Evolutionary conservation across 2,888 invertebrate genomes (phyloP), one percentile per base, ranked within the genome.

Genomic region (Limenitis camilla): DNA sequence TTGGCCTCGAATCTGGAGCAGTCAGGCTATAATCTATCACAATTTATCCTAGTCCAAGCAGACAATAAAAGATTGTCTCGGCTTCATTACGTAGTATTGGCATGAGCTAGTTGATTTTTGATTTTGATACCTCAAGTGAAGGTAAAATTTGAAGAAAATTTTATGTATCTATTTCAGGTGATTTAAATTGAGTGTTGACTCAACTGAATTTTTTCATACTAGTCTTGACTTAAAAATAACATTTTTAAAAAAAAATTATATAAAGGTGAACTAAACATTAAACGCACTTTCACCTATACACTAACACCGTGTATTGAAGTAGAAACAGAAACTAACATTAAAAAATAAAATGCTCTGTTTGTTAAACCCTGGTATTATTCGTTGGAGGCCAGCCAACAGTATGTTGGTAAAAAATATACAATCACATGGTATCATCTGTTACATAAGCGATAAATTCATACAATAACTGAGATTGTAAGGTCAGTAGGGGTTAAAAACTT

Each of bases 51-150:
- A 74, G 77, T 78, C 77, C 74, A 73, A 76, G 71, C 68, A 72
- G 77, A 81, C 76, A 79, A 78, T 78, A 80, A 83, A 79, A 78
- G 70, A 81, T 80, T 74, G 77, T 79, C 73, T 75, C 67, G 69
- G 65, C 72, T 71, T 80, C 76, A 80, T 80, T 80, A 78, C 61
- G 64, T 64, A 69, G 74, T 69, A 78, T 70, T 65, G 70, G 65
- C 60, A 66, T 64, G 68, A 64, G 32, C 29, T n/a, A 10, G 32
- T 50, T 28, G 29, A n/a, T 28, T 38, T 39, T 39, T 8, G 33
- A 44, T n/a, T 50, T 11, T 30, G 32, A 36, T 43, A 29, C 11
- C 28, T 28, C 19, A 19, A 19, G 19, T 19, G 19, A 19, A 19
- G 19, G 2, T 19, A 3, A 19, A 19, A 19, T 19, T 19, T 19